phyloP scores from a whole-genome alignment of 2,888 invertebrate genomes.

The Isoperla grammatica region DNA sequence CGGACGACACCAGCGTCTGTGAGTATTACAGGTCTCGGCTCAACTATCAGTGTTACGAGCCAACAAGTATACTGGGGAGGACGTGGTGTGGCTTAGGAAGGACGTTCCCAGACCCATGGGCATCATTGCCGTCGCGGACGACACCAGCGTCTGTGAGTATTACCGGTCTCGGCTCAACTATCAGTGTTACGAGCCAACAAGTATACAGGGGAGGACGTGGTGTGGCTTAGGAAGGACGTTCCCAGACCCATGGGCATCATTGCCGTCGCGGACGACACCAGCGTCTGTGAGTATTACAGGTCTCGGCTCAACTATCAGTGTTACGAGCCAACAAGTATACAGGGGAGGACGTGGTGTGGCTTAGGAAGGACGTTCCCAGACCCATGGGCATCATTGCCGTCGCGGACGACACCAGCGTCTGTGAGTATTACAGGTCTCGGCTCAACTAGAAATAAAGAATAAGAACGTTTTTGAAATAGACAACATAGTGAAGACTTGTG shows the following conservation, averaged over 20 bases:
- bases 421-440: too few relatives aligned
- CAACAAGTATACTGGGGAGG: conserved; percentile 72
- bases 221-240: conserved; percentile 63
- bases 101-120: conserved; percentile 82
- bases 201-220: conserved; percentile 64
- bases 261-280: conserved; percentile 66
- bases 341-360: conserved; percentile 60
- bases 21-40: too few relatives aligned
- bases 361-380: conserved; percentile 66
- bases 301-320: too few relatives aligned
- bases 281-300: too few relatives aligned
- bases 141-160: conserved; percentile 60
- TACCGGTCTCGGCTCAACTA: too few relatives aligned
- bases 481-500: too few relatives aligned
- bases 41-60: conserved; percentile 74
- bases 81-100: conserved; percentile 59
- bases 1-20: conserved; percentile 63
- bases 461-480: too few relatives aligned
- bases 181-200: conserved; percentile 77
- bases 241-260: conserved; percentile 82
- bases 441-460: too few relatives aligned
- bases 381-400: conserved; percentile 86
- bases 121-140: conserved; percentile 70
- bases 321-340: conserved; percentile 74
- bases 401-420: conserved; percentile 62